These are phyloP conservation scores for Pogonognathellus flavescens DNA, from an alignment of 1,140 invertebrate genomes.

Conservation along the genomic window DNA sequence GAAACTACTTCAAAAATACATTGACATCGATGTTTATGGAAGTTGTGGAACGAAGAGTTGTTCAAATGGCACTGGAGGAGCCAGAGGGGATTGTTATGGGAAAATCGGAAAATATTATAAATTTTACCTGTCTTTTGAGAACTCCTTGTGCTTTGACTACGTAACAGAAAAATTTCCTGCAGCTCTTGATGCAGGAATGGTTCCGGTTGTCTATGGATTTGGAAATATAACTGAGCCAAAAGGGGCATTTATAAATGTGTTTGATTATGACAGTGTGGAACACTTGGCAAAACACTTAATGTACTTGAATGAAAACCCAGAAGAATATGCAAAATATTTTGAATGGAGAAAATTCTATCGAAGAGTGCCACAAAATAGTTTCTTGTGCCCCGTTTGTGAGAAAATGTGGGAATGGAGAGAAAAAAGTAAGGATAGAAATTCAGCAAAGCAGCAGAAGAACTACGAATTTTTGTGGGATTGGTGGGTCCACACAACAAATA, in stretches of 20 bases:
- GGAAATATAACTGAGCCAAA: conserved; percentile 68
- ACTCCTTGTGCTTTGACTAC: conserved; percentile 71
- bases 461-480: conserved; percentile 17
- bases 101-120: conserved; percentile 67
- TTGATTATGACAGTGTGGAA: conserved; percentile 64
- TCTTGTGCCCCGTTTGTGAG: conserved; percentile 20
- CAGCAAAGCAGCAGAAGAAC: too few species aligned
- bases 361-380: neutral
- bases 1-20: conserved; percentile 66
- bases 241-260: conserved; percentile 69
- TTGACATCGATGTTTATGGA: conserved; percentile 69
- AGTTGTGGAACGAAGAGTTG: conserved; percentile 68
- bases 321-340: conserved; percentile 71
- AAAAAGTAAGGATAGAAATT: neutral
- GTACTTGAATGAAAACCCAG: conserved; percentile 69
- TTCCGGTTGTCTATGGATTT: conserved; percentile 69
- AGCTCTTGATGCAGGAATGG: conserved; percentile 66
- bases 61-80: neutral
- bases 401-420: neutral
- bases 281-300: conserved; percentile 67
- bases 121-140: conserved; percentile 72
- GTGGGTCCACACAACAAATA: conserved; percentile 26
- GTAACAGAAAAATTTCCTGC: conserved; percentile 71
- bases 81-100: conserved; percentile 61
- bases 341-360: conserved; percentile 68